Conservation (phyloP, 1,140 invertebrate species). For the Anoplophora glabripennis region DNA sequence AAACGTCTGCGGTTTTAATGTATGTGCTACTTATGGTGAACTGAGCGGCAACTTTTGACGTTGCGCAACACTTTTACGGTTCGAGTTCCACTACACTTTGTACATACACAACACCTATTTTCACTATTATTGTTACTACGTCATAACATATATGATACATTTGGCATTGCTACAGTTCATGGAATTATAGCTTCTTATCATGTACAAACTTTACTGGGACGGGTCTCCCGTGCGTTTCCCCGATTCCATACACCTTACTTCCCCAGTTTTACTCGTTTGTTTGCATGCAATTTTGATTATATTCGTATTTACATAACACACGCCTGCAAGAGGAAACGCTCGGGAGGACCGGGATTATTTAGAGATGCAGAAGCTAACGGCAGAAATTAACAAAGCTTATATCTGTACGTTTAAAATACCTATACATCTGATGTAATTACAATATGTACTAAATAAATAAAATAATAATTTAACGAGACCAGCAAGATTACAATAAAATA, state of each 20-base stretch:
- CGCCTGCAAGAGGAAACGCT: not conserved
- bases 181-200: conserved; percentile 10
- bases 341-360: conserved; percentile 1
- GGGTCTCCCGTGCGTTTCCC: not conserved
- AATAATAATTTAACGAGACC: conserved; percentile 44
- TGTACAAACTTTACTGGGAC: not conserved
- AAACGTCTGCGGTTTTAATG: conserved; percentile 25
- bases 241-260: not conserved
- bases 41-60: conserved; percentile 10
- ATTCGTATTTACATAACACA: conserved; percentile 16
- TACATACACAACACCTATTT: conserved; percentile 49
- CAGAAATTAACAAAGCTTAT: conserved; percentile 30
- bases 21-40: conserved; percentile 30
- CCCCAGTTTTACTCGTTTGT: not conserved
- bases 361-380: conserved; percentile 25
- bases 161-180: conserved; percentile 45
- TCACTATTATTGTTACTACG: conserved; percentile 24
- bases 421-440: conserved; percentile 36
- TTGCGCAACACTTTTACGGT: conserved; percentile 29
- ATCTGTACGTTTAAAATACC: conserved; percentile 28
- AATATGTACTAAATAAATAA: conserved; percentile 45
- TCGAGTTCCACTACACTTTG: conserved; percentile 44
- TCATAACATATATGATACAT: conserved; percentile 46
- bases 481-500: conserved; percentile 40
- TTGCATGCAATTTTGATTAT: conserved; percentile 32